These are phyloP conservation scores for Apocheima hispidaria DNA, from an alignment of 2,888 invertebrate species.

Conservation along the genomic window DNA sequence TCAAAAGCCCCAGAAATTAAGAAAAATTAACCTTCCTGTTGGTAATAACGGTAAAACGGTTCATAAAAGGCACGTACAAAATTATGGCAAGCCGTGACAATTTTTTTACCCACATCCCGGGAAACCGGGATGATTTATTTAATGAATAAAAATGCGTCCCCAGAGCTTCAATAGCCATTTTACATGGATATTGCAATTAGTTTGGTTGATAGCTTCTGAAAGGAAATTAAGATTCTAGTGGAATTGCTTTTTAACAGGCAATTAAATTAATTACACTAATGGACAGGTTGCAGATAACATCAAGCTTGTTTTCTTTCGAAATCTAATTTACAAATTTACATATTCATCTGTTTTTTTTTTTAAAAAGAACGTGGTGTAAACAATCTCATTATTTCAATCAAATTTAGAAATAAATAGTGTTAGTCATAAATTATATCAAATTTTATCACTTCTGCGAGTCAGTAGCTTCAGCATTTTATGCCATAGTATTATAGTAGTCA, in stretches of 20 bases:
- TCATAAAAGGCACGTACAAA: slow-evolving; percentile 78
- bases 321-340: neutral
- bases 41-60: slow-evolving; percentile 73
- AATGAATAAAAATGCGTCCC: slow-evolving; percentile 84
- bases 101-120: slow-evolving; percentile 77
- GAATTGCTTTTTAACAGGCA: slow-evolving; percentile 25
- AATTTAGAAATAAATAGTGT: neutral
- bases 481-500: neutral
- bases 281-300: neutral
- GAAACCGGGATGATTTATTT: slow-evolving; percentile 76
- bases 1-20: slow-evolving; percentile 75
- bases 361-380: too few relatives aligned
- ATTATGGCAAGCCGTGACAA: slow-evolving; percentile 83
- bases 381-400: neutral
- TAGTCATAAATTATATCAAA: neutral
- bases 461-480: neutral
- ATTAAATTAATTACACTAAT: slow-evolving; percentile 14
- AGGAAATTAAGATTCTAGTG: slow-evolving; percentile 54
- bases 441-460: neutral
- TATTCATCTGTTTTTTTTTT: too few relatives aligned
- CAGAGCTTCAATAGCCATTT: slow-evolving; percentile 61
- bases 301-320: neutral
- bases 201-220: slow-evolving; percentile 69
- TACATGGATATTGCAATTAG: slow-evolving; percentile 79
- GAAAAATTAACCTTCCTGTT: slow-evolving; percentile 79